Percentiles rank a stretch among this genome's conserved stretches.
Conservation (phyloP, 2,113 vertebrate species). For the Thalassoma bifasciatum region DNA sequence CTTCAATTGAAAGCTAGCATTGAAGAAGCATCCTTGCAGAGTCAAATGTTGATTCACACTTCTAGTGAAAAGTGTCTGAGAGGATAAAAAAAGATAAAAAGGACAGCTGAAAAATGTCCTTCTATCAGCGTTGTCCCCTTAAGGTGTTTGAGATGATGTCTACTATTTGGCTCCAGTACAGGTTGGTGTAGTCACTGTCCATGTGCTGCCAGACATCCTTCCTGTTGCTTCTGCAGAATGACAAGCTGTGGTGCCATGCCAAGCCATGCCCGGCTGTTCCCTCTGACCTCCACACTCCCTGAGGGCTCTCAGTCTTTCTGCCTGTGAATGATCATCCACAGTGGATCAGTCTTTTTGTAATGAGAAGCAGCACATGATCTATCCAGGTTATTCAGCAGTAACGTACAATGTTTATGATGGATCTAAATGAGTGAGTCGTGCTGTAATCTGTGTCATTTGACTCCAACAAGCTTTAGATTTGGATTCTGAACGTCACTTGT, state of each 20-base stretch:
- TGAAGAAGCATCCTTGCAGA: no score
- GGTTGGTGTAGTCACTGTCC: slow-evolving; percentile 29
- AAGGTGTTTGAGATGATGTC: slow-evolving; percentile 20
- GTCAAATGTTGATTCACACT: neutral
- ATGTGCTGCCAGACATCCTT: slow-evolving; percentile 50
- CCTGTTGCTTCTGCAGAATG: slow-evolving; percentile 55
- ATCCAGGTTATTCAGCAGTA: slow-evolving; percentile 28
- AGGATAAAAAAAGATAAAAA: neutral
- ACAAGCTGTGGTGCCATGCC: slow-evolving; percentile 42
- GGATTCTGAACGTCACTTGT: slow-evolving; percentile 4
- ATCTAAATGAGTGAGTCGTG: slow-evolving; percentile 25
- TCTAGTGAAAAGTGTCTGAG: no score
- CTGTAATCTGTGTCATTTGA: slow-evolving; percentile 31
- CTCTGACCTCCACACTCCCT: slow-evolving; percentile 56
- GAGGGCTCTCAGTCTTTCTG: slow-evolving; percentile 13
- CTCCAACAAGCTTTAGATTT: slow-evolving; percentile 37
- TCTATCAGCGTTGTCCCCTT: neutral
- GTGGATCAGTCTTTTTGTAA: slow-evolving; percentile 58
- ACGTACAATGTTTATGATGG: slow-evolving; percentile 12
- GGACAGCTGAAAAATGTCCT: neutral
- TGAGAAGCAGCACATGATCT: slow-evolving; percentile 50
- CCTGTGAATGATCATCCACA: slow-evolving; percentile 45
- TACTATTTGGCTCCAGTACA: slow-evolving; percentile 9
- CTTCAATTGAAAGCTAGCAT: neutral
- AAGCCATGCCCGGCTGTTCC: slow-evolving; percentile 41